These are phyloP conservation scores for Zaprionus tsacasi DNA, from an alignment of 1,140 invertebrate genomes.

Conservation along the genomic window DNA sequence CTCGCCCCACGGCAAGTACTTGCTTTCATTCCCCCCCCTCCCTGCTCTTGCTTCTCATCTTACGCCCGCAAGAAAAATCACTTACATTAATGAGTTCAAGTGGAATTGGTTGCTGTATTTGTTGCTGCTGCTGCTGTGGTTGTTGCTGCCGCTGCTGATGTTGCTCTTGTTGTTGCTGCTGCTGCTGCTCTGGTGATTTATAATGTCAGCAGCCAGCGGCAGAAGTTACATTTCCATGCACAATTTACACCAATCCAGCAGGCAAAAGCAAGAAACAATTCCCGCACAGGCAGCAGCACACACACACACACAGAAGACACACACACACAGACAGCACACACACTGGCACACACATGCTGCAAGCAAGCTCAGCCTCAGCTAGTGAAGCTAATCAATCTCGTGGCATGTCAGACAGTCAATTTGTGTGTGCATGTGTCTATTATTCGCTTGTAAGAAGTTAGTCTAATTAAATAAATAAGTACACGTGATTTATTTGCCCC, in stretches of 20 bases:
- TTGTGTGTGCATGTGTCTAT: conserved; percentile 71
- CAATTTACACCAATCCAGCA: conserved; percentile 80
- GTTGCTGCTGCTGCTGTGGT: conserved; percentile 7
- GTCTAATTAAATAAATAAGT: conserved; percentile 83
- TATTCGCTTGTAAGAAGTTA: conserved; percentile 81
- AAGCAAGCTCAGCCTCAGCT: conserved; percentile 56
- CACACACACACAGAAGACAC: conserved; percentile 14
- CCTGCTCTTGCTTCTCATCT: conserved; percentile 9
- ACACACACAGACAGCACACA: conserved; percentile 13
- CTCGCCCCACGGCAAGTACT: neutral
- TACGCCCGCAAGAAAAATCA: conserved; percentile 79
- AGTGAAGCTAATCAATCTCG: conserved; percentile 78
- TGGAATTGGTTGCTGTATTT: conserved; percentile 57
- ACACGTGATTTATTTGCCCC: conserved; percentile 80
- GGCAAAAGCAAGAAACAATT: conserved; percentile 54
- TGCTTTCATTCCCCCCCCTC: neutral
- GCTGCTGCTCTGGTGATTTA: conserved; percentile 66
- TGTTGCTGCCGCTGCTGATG: conserved; percentile 1
- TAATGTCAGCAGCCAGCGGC: conserved; percentile 76
- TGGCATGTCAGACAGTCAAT: conserved; percentile 81
- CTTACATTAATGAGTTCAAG: conserved; percentile 82
- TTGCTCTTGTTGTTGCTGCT: conserved; percentile 8
- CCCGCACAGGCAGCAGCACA: conserved; percentile 18
- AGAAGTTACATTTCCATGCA: conserved; percentile 82
- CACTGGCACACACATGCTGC: conserved; percentile 17